These are phyloP conservation scores for Wiebesia pumilae DNA, from an alignment of 1,140 invertebrate genomes.

Conservation along the genomic window DNA sequence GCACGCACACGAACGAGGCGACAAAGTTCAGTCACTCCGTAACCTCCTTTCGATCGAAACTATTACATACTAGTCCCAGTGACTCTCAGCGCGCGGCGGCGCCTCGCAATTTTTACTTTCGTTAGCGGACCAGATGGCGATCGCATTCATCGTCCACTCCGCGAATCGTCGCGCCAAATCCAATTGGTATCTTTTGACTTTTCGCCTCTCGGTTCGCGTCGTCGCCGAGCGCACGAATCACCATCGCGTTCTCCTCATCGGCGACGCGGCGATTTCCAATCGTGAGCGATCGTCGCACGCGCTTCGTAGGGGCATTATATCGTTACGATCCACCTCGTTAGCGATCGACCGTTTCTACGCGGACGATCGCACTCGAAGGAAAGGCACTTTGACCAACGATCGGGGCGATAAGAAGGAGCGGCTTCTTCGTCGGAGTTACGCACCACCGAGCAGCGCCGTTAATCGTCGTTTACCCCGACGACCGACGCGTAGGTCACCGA, in stretches of 20 bases:
- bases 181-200: neutral
- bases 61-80: constrained; percentile 74
- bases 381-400: neutral
- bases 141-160: neutral
- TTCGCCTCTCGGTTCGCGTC: neutral
- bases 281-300: neutral
- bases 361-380: neutral
- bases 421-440: neutral
- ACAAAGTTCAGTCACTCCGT: constrained; percentile 75
- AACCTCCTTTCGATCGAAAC: constrained; percentile 77
- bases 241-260: constrained; percentile 7
- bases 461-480: too few relatives aligned
- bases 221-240: neutral
- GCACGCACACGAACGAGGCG: constrained; percentile 57
- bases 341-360: neutral
- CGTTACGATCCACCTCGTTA: neutral
- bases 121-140: constrained; percentile 55
- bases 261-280: neutral
- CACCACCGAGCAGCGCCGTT: neutral
- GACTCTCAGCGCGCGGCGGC: constrained; percentile 66
- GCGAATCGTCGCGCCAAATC: neutral
- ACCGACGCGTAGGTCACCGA: too few relatives aligned
- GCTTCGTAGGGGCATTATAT: neutral
- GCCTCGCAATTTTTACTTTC: constrained; percentile 68
- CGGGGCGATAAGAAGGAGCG: neutral